Conservation (phyloP, 1,140 invertebrate genomes). For the Zaprionus camerounensis region DNA sequence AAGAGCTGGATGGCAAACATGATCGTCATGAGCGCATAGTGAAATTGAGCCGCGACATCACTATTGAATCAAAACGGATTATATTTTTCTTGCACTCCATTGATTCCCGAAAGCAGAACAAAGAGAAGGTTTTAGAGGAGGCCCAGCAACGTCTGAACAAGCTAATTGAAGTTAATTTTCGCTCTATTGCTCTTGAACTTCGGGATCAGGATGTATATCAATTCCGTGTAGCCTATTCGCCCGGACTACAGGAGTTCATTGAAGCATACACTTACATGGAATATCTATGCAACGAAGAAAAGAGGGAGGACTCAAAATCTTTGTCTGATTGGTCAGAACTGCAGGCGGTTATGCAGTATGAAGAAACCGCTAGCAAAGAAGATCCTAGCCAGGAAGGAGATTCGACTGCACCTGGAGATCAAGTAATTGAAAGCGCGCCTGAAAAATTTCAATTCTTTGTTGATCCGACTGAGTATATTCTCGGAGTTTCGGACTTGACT, state of each 20-base stretch:
- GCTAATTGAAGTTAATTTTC: slow-evolving; percentile 87
- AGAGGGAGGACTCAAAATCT: slow-evolving; percentile 51
- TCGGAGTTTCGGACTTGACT: slow-evolving; percentile 95
- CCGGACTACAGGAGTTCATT: slow-evolving; percentile 94
- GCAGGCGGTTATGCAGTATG: slow-evolving; percentile 81
- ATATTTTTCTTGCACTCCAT: slow-evolving; percentile 94
- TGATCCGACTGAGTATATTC: slow-evolving; percentile 85
- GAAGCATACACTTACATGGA: slow-evolving; percentile 92
- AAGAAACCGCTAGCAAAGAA: slow-evolving; percentile 18
- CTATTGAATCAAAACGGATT: slow-evolving; percentile 95
- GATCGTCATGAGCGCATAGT: slow-evolving; percentile 94
- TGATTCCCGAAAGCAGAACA: slow-evolving; percentile 86
- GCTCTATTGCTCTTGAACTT: slow-evolving; percentile 89
- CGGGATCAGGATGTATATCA: slow-evolving; percentile 89
- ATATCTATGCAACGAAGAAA: slow-evolving; percentile 85
- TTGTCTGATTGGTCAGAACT: slow-evolving; percentile 74
- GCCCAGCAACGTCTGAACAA: slow-evolving; percentile 88
- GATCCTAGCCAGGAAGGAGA: slow-evolving; percentile 5
- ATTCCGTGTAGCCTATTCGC: slow-evolving; percentile 90
- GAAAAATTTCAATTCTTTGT: slow-evolving; percentile 77
- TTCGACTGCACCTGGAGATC: not conserved
- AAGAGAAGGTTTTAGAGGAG: slow-evolving; percentile 87
- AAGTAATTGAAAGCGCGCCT: slow-evolving; percentile 31
- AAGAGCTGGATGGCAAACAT: slow-evolving; percentile 91
- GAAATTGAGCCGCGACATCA: slow-evolving; percentile 93